Conservation (phyloP, 2,888 invertebrate genomes). For the Sussaba pulchella region DNA sequence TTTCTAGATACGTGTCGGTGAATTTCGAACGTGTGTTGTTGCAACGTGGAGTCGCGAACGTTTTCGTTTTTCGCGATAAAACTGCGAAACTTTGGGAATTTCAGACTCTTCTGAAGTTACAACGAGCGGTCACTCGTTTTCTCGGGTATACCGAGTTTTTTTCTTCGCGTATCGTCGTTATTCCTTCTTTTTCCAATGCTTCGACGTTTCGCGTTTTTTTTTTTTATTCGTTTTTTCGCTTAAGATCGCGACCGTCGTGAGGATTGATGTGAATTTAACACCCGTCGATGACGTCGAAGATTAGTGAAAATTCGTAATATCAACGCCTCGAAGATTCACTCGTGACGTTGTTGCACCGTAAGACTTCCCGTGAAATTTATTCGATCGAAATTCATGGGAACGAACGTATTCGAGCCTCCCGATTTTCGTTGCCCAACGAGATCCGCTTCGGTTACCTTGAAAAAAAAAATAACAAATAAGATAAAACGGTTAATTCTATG, state of each 20-base stretch:
- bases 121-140: constrained; percentile 62
- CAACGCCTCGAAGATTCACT: constrained; percentile 52
- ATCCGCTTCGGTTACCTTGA: constrained; percentile 58
- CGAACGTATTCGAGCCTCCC: constrained; percentile 29
- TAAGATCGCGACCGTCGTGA: constrained; percentile 35
- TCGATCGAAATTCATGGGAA: constrained; percentile 46
- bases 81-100: constrained; percentile 54
- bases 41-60: constrained; percentile 49
- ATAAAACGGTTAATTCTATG: neutral
- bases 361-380: constrained; percentile 45
- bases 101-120: constrained; percentile 55
- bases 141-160: constrained; percentile 52
- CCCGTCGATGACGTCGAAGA: no score
- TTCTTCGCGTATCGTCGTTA: no score
- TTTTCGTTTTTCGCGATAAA: constrained; percentile 50
- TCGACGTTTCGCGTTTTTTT: constrained; percentile 32
- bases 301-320: constrained; percentile 35
- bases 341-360: neutral
- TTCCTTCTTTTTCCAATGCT: constrained; percentile 21
- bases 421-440: constrained; percentile 37
- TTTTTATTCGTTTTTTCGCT: constrained; percentile 5
- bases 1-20: constrained; percentile 46
- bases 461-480: constrained; percentile 21
- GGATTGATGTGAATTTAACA: no score
- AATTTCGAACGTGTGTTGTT: constrained; percentile 3